Base-by-base conservation (phyloP, 2,113 vertebrate genomes). In the Vombatus ursinus region DNA sequence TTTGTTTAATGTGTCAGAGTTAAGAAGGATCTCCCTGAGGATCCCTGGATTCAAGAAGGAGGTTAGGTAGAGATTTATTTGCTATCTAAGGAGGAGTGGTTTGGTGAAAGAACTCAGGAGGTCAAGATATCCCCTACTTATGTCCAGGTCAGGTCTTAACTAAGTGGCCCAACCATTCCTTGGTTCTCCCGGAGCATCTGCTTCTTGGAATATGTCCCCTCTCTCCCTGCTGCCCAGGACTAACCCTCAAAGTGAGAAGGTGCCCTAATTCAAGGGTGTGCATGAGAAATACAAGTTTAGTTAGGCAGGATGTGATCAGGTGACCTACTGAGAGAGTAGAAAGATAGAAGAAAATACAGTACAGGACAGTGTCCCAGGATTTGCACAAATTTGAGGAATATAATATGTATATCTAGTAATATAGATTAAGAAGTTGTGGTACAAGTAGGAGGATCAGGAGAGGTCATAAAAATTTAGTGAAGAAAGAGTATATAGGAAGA, bases 1-100 rank as follows among this genome's bases (percentile, higher is more conserved):
- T 68, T 94, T 89, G 92, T 68, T 90, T 95, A 68, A 5, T 68
- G 50, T 53, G 44, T 48, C 94, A 92, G 90, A 94, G 84, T 25
- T 90, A 9, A 49, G 52, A 89, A 94, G 52, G 52, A 19, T 48
- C 77, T 0, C 5, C 0, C 23, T 3, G 3, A 57, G 52, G 52
- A 77, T 10, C 31, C 0, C 93, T 31, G 68, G 91, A 3, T 68
- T 53, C 52, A 53, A 24, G 52, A 24, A 24, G 23, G 52, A 52
- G 16, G 22, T 0, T 53, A 4, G 19, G 19, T 1, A 90, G 22
- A 90, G 8, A 48, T 8, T 26, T 25, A 49, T 9, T 49, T 49
- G 89, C 23, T 48, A 1, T 24, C 89, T 9, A 44, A 44, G 25
- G 25, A 23, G 7, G 89, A 48, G 84, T 22, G 31, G 52, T 0